Evolutionary conservation across 92 coral and sea anemone species (phyloP), one percentile per base, ranked within the genome.

Genomic region (Siderastrea siderea): DNA sequence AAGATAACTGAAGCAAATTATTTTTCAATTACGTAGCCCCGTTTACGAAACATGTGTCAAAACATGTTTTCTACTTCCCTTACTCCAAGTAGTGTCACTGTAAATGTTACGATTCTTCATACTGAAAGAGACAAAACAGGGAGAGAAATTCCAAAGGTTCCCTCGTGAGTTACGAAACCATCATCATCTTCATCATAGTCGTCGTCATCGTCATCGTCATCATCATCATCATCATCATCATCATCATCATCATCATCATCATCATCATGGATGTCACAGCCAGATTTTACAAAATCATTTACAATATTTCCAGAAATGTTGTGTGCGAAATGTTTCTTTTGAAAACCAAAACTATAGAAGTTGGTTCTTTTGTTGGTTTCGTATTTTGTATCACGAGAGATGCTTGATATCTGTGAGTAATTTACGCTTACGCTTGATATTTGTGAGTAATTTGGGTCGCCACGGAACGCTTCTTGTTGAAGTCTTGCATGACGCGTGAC

Each of bases 351-450:
- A 17, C 7, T 65, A 49, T 6, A 80, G 74, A 26, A 50, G 81
- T 43, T 59, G 51, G 73, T 67, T 15, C 13, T 65, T 26, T 38
- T 19, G 13, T 6, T 13, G 26, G 15, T 65, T 63, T 49, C 47
- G 46, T 47, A 79, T 80, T 80, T 66, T 65, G 46, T 80, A 80
- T 80, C 15, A 61, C 70, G 17, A 67, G 74, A 26, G 74, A 38
- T 60, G 47, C 70, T 62, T 60, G 45, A 78, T 46, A 78, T 50
- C 58, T 65, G 74, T 80, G 66, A 66, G 66, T 65, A 66, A 7
- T 60, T 16, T 9, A 51, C 11, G 70, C 53, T 7, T 26, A 26
- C 38, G 38, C 13, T n/a, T 5, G 4, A 13, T n/a, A 38, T 3
- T 17, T n/a, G 16, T 50, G 48, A 19, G 71, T 13, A 1, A 17